Evolutionary conservation across 1,140 invertebrate species (phyloP).

Genomic region (Microplitis mediator): DNA sequence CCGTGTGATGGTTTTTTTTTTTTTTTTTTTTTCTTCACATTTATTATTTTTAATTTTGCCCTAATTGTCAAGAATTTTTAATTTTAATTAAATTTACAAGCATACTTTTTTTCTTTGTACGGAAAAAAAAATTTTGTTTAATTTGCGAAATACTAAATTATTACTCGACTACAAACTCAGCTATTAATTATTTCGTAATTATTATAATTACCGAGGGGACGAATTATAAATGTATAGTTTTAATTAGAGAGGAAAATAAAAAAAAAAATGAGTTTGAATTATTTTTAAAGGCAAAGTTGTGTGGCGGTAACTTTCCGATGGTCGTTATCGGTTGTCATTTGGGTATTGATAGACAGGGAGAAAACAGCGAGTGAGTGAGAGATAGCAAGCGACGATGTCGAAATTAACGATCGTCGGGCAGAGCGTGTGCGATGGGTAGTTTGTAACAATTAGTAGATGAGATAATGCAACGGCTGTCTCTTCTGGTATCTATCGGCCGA

Average conservation of each 20-base stretch:
- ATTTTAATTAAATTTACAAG: background rate
- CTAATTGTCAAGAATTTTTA: background rate
- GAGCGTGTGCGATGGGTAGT: slow-evolving; percentile 20
- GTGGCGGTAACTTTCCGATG: no score
- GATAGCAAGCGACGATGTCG: slow-evolving; percentile 1
- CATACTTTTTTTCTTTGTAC: background rate
- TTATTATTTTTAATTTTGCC: slow-evolving; percentile 8
- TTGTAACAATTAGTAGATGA: slow-evolving; percentile 31
- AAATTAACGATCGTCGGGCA: slow-evolving; percentile 23
- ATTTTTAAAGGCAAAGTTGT: no score
- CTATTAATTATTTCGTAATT: no score
- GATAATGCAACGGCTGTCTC: slow-evolving; percentile 22
- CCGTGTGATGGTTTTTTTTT: slow-evolving; percentile 3
- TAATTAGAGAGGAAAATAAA: no score
- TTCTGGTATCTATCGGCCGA: background rate
- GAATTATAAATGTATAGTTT: no score
- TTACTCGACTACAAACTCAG: no score
- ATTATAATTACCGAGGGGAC: no score
- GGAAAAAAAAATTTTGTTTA: background rate
- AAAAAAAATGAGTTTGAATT: no score
- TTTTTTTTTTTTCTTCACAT: slow-evolving; percentile 12
- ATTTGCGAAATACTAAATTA: no score
- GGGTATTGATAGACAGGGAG: background rate
- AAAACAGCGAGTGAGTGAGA: background rate
- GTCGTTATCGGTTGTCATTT: background rate